phyloP scores from a whole-genome alignment of 2,797 vertebrate species.

The Pteropus rufus region DNA sequence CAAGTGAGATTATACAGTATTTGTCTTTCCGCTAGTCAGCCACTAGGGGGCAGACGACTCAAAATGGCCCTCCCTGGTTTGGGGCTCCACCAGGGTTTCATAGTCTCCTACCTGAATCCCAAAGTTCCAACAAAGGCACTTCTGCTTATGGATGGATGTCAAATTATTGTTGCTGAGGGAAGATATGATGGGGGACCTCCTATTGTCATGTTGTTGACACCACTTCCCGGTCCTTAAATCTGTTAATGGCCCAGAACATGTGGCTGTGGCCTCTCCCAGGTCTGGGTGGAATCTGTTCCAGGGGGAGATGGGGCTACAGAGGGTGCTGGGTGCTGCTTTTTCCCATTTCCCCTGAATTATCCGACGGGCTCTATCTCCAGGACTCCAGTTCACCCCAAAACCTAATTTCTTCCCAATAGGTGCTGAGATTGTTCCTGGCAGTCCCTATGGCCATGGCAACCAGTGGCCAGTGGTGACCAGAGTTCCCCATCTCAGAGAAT shows the following conservation, averaged over 20 bases:
- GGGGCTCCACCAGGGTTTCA: neutral
- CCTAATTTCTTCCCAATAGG: neutral
- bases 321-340: neutral
- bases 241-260: neutral
- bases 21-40: neutral
- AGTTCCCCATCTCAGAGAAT: neutral
- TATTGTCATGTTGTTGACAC: neutral
- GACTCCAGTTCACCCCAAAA: neutral
- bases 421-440: neutral
- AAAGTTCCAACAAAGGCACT: neutral
- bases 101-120: neutral
- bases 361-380: neutral
- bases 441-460: neutral
- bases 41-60: neutral
- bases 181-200: neutral
- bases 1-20: neutral
- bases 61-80: neutral
- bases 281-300: neutral
- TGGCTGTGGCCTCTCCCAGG: neutral
- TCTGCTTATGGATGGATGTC: neutral
- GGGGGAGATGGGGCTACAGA: neutral
- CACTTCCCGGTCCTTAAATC: neutral
- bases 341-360: neutral
- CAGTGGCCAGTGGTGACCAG: neutral
- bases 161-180: neutral